Conservation (phyloP, 2,113 vertebrate genomes). For the Neolamprologus variostigma region DNA sequence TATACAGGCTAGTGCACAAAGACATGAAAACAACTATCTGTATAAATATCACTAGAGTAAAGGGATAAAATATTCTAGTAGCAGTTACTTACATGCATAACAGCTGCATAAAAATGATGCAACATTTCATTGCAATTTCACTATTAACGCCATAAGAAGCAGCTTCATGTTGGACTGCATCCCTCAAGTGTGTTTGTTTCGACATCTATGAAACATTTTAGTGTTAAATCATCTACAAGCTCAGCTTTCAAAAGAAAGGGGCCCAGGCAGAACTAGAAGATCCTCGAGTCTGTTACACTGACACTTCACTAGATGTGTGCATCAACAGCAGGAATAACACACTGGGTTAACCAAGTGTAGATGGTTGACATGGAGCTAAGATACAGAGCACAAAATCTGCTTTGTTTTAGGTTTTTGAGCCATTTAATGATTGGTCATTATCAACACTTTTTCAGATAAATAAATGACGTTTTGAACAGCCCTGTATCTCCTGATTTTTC, state of each 20-base stretch:
- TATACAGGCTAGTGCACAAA: not conserved
- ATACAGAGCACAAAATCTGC: not conserved
- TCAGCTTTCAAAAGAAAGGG: not conserved
- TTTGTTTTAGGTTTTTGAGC: not conserved
- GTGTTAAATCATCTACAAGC: not conserved
- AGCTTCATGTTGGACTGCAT: not conserved
- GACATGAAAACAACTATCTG: not conserved
- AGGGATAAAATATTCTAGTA: not conserved
- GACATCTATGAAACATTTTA: not conserved
- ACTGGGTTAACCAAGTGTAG: not conserved
- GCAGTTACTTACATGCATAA: not conserved
- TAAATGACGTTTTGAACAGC: not conserved
- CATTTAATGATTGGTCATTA: not conserved
- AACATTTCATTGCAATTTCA: not conserved
- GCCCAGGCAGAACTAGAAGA: rapidly evolving
- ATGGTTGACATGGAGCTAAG: not conserved
- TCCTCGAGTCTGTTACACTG: not conserved
- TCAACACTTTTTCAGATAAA: not conserved
- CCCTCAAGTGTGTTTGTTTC: not conserved
- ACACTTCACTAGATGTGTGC: not conserved
- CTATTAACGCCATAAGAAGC: not conserved
- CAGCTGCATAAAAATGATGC: not conserved
- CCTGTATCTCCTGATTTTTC: not conserved
- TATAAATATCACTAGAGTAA: not conserved
- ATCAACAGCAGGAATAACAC: not conserved